Percentiles rank a stretch among this genome's conserved stretches.
Evolutionary conservation across 2,113 vertebrate genomes (phyloP).

Genomic region (Cyanoderma ruficeps): DNA sequence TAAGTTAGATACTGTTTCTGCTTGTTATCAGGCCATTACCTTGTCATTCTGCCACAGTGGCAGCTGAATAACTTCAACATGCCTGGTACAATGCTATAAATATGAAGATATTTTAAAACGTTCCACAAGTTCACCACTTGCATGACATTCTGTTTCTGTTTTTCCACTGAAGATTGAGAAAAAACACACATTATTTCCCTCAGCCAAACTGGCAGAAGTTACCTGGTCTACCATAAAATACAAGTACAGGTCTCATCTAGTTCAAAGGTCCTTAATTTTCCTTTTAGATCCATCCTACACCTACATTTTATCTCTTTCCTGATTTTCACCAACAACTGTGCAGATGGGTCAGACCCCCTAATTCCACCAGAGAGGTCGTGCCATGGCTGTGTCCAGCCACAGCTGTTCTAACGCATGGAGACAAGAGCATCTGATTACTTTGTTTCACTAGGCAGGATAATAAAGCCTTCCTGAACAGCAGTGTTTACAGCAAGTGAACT

Average conservation of each 20-base stretch:
- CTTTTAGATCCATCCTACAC: neutral
- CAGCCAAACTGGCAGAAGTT: neutral
- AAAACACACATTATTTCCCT: neutral
- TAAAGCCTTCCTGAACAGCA: constrained; percentile 50
- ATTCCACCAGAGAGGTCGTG: neutral
- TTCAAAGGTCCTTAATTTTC: neutral
- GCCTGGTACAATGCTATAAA: neutral
- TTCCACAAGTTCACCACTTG: neutral
- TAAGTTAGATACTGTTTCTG: neutral
- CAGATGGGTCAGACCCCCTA: neutral
- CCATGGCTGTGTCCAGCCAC: neutral
- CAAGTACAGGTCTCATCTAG: neutral
- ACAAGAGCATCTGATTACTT: constrained; percentile 23
- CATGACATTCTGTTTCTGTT: neutral
- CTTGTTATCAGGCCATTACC: neutral
- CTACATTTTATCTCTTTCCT: neutral
- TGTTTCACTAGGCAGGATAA: constrained; percentile 52
- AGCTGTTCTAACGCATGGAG: neutral
- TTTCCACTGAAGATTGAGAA: neutral
- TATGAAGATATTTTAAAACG: neutral
- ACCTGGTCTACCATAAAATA: neutral
- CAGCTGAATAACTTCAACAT: neutral
- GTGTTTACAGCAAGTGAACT: constrained; percentile 71
- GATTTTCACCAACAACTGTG: neutral
- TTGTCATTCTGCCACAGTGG: neutral